These are phyloP conservation scores for Bellardia bayeri DNA, from an alignment of 2,888 invertebrate species.

Conservation along the genomic window DNA sequence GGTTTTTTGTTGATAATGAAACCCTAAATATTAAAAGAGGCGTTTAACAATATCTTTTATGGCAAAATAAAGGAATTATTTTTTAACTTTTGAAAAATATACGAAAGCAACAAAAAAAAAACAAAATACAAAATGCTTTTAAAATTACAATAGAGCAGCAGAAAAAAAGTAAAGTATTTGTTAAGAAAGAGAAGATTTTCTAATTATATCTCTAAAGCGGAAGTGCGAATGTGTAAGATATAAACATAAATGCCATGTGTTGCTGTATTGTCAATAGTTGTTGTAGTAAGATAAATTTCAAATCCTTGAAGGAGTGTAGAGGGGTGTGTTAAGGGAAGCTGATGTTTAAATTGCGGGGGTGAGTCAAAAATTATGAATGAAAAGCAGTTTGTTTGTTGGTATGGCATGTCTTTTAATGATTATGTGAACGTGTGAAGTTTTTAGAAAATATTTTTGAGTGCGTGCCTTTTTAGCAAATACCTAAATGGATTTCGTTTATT, in stretches of 20 bases:
- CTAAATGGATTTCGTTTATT: conserved; percentile 65
- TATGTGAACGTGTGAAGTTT: conserved; percentile 68
- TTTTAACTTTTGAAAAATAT: not conserved
- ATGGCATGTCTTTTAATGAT: conserved; percentile 50
- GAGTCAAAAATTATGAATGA: conserved; percentile 34
- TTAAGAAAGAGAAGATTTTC: conserved; percentile 11
- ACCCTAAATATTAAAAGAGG: conserved; percentile 8
- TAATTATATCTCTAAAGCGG: conserved; percentile 17
- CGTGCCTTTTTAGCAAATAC: conserved; percentile 71
- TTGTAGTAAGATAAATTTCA: conserved; percentile 3
- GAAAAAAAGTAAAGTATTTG: not conserved
- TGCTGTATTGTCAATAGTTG: conserved; percentile 45
- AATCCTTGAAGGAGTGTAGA: not conserved
- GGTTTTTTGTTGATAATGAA: not conserved
- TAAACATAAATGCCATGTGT: conserved; percentile 9
- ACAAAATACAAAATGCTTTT: conserved; percentile 16
- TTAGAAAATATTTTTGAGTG: conserved; percentile 65
- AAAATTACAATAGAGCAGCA: conserved; percentile 1
- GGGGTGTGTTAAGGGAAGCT: not conserved
- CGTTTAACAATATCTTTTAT: conserved; percentile 27
- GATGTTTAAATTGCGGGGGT: not conserved
- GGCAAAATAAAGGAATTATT: not conserved
- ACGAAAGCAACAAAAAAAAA: not conserved
- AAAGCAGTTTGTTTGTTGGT: not conserved
- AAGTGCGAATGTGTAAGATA: conserved; percentile 17